Evolutionary conservation across 2,888 invertebrate species (phyloP), one percentile per base, ranked within the genome.

Genomic region (Acrobasis repandana): DNA sequence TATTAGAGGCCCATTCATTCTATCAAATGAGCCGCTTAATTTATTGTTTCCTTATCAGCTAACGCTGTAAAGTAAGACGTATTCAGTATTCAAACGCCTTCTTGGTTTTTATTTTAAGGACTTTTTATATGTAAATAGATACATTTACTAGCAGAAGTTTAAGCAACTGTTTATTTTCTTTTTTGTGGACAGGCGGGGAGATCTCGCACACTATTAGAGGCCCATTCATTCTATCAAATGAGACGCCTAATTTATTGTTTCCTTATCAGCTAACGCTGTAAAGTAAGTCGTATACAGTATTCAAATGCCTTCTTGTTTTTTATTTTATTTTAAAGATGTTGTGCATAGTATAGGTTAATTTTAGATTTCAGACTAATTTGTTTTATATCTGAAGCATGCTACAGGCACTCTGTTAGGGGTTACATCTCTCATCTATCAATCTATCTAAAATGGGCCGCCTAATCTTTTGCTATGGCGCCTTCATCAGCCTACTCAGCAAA

Each of bases 201-300:
- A 83, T 82, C 83, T 85, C 84, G 76, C 85, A 87, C 83, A 89
- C 88, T 86, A 88, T 90, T 88, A 90, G 82, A 65, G 79, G 70
- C 75, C 86, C 82, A 87, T 89, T 89, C 86, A 87, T 85, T 85
- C 82, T 84, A 80, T 86, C 84, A 88, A 90, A 88, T 89, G 89
- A 88, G 77, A 84, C 80, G 85, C 80, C 85, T 86, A 88, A 89
- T 89, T 89, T 86, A 88, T 89, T 75, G 82, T 76, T 77, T 75
- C 79, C 82, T 82, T 82, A 81, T 85, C 72, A 79, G 82, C 79
- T 86, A 77, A 75, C 76, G 82, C 79, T 86, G 78, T 76, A 77
- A 77, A 73, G 70, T 67, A 43, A 64, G 66, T 70, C 66, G 68
- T 61, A 60, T 60, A 65, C 62, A 56, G 62, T 63, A 60, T 65